Percentiles rank a stretch among this genome's conserved stretches.
phyloP scores from a whole-genome alignment of 2,888 invertebrate genomes.

The Caenorhabditis sp. region DNA sequence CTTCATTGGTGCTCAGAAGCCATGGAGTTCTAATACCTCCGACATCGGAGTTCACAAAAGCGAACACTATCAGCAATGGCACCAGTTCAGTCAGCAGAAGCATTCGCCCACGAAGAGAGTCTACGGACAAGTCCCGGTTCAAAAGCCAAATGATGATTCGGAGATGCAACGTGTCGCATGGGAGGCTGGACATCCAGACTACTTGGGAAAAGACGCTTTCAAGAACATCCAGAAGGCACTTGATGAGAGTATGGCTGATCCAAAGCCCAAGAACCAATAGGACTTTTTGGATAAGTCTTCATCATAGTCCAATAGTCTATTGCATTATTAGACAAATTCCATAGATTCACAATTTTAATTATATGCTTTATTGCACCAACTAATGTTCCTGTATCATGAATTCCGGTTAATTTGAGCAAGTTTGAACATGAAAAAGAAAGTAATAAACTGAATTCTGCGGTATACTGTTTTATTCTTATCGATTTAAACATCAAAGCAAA shows the following conservation, averaged over 20 bases:
- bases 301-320: not conserved
- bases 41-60: constrained; percentile 62
- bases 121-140: constrained; percentile 74
- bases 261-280: not conserved
- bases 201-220: constrained; percentile 94
- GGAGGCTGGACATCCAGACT: constrained; percentile 93
- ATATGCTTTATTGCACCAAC: constrained; percentile 2
- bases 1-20: constrained; percentile 96
- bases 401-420: not conserved
- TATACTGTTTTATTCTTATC: not conserved
- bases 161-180: constrained; percentile 84
- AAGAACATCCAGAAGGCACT: constrained; percentile 88
- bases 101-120: not conserved
- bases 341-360: constrained; percentile 7
- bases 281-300: not conserved
- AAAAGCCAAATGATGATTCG: constrained; percentile 6
- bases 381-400: constrained; percentile 5
- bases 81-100: constrained; percentile 34
- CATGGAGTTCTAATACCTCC: constrained; percentile 87
- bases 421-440: not conserved
- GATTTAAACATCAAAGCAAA: not conserved
- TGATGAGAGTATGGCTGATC: constrained; percentile 8
- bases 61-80: constrained; percentile 87
- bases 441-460: constrained; percentile 7
- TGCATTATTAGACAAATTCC: not conserved